Base-by-base conservation (phyloP, 2,113 vertebrate species). In the Balaenoptera acutorostrata region DNA sequence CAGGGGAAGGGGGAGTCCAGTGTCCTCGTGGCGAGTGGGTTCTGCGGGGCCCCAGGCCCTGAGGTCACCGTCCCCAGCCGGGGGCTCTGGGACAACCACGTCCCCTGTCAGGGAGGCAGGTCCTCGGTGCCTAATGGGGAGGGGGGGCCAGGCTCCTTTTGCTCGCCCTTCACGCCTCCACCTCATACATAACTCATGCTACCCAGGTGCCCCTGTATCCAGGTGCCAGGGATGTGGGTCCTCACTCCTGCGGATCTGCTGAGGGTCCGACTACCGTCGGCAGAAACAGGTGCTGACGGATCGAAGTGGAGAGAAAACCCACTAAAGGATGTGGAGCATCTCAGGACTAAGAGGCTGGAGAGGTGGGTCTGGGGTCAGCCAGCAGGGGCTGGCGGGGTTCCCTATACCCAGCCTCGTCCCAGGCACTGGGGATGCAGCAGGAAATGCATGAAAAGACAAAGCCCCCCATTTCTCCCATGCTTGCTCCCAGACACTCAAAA, bases 1-100 rank as follows among this genome's bases (percentile, higher is more conserved):
- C 20, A 8, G n/a, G 9, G 41, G 1, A 2, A 5, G 2, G 21
- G 21, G 8, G 9, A 23, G 41, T 8, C 13, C 12, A 33, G 63
- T 0, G 0, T 1, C 3, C 33, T 4, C 1, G 6, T 17, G 27
- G n/a, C 0, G 18, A 23, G 49, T 0, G 33, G 83, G 17, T 29
- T 55, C 10, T 68, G 61, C 1, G 3, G 23, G 18, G 64, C 23
- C 0, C 0, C 63, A 1, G 52, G 23, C 41, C 74, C 64, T 1
- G 0, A 25, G 6, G 55, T 52, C 13, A 3, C 20, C 25, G 9
- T 4, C 55, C 14, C 52, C 75, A 59, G 39, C n/a, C 0, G 0
- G 55, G 39, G 52, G 27, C 20, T 39, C 41, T 20, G 55, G 64
- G 55, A 11, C 6, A 15, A 11, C 14, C 44, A 18, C 0, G 0